phyloP scores from a whole-genome alignment of 2,888 invertebrate species.

The Leptarthrus brevirostris region DNA sequence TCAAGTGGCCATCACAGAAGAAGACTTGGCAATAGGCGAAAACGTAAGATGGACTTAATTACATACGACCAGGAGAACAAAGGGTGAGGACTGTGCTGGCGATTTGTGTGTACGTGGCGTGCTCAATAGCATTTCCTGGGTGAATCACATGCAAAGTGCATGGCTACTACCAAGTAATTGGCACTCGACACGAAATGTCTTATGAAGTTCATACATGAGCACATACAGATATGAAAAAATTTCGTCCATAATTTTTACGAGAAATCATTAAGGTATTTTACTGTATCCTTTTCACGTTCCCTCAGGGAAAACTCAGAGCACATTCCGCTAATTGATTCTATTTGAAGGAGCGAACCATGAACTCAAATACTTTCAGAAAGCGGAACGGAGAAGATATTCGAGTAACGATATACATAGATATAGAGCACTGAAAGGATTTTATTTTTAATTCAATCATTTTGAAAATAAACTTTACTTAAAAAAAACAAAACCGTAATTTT shows the following conservation, averaged over 20 bases:
- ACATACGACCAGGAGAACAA: constrained; percentile 49
- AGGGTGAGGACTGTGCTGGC: constrained; percentile 30
- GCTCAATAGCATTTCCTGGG: constrained; percentile 48
- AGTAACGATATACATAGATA: no score
- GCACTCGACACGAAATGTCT: constrained; percentile 38
- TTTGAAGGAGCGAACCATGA: background rate
- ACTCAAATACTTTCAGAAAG: no score
- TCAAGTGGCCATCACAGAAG: constrained; percentile 49
- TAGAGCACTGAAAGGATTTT: no score
- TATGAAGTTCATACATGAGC: constrained; percentile 5
- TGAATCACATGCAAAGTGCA: constrained; percentile 51
- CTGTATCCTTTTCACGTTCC: background rate
- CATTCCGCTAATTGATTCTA: constrained; percentile 1
- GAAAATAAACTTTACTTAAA: no score
- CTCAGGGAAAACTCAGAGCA: background rate
- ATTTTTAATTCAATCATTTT: no score
- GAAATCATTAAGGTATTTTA: constrained; percentile 11
- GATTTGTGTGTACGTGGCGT: constrained; percentile 46
- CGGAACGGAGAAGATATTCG: no score
- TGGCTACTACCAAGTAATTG: constrained; percentile 45
- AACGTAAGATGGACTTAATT: constrained; percentile 54
- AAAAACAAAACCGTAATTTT: no score
- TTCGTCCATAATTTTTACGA: constrained; percentile 28
- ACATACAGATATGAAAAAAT: constrained; percentile 12
- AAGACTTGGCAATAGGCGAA: constrained; percentile 51